These are phyloP conservation scores for Diorhabda carinulata DNA, from an alignment of 1,140 invertebrate species.

Conservation along the genomic window DNA sequence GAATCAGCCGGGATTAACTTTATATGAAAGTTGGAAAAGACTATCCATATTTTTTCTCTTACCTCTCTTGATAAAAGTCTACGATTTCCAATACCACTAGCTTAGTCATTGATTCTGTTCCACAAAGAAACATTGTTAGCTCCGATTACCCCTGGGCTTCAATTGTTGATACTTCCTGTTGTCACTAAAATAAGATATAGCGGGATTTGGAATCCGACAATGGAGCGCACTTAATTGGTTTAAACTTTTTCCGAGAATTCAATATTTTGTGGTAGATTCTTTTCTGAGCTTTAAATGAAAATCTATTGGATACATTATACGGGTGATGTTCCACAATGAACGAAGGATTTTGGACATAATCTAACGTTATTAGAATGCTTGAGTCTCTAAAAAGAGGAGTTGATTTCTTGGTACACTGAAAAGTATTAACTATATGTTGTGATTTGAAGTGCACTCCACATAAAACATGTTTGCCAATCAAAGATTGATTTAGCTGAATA, in stretches of 20 bases:
- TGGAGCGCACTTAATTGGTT: conserved; percentile 1
- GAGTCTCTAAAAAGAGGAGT: too few species aligned
- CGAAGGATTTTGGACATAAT: too few species aligned
- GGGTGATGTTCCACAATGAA: too few species aligned
- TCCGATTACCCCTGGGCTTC: conserved; percentile 44
- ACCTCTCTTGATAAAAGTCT: neutral
- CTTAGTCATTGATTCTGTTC: conserved; percentile 16
- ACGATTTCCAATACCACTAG: neutral
- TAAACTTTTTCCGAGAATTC: neutral
- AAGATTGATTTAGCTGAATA: too few species aligned
- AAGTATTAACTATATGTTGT: too few species aligned
- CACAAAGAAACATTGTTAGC: conserved; percentile 34
- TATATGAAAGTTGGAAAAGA: neutral
- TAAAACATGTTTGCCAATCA: too few species aligned
- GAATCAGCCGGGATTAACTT: too few species aligned
- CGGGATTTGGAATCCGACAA: neutral
- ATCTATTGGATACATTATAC: too few species aligned
- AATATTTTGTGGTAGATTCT: neutral
- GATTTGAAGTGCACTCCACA: too few species aligned
- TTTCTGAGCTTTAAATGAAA: neutral
- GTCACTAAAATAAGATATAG: conserved; percentile 27
- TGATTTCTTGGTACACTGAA: too few species aligned
- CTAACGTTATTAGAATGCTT: too few species aligned
- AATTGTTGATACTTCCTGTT: conserved; percentile 38
- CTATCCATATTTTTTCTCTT: neutral